Conservation (phyloP, 2,113 vertebrate genomes). For the Festucalex cinctus region DNA sequence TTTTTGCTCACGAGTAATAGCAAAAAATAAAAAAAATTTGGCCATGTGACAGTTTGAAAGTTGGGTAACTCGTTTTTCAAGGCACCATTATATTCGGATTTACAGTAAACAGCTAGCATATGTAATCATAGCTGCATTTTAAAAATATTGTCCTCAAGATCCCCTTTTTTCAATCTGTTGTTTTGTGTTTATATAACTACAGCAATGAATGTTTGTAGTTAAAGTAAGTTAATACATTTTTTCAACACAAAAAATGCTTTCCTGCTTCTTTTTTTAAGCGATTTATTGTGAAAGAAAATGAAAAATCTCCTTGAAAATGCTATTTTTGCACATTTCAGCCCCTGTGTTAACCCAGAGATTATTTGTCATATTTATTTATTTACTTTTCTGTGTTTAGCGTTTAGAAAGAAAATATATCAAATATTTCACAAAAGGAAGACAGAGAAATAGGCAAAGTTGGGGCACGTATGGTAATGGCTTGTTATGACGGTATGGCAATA, state of each 20-base stretch:
- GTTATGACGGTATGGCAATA: neutral
- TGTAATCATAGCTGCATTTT: too few relatives aligned
- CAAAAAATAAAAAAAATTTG: too few relatives aligned
- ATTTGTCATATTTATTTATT: neutral
- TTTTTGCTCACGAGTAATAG: too few relatives aligned
- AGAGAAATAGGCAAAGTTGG: neutral
- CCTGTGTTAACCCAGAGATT: too few relatives aligned
- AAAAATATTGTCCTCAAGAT: neutral
- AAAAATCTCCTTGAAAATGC: neutral
- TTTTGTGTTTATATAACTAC: neutral
- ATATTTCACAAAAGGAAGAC: neutral
- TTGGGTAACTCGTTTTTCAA: too few relatives aligned
- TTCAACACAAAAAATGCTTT: neutral
- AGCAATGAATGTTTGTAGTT: neutral
- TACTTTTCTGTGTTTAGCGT: neutral
- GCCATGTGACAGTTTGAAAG: too few relatives aligned
- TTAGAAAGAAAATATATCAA: neutral
- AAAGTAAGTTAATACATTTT: neutral
- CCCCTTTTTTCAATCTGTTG: neutral
- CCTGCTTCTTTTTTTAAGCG: neutral
- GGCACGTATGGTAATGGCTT: neutral
- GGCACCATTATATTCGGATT: too few relatives aligned
- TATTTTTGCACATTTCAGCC: neutral
- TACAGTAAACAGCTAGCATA: too few relatives aligned
- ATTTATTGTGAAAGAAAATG: neutral